Evolutionary conservation across 2,888 invertebrate genomes (phyloP).

Genomic region (Cataglyphis livida): DNA sequence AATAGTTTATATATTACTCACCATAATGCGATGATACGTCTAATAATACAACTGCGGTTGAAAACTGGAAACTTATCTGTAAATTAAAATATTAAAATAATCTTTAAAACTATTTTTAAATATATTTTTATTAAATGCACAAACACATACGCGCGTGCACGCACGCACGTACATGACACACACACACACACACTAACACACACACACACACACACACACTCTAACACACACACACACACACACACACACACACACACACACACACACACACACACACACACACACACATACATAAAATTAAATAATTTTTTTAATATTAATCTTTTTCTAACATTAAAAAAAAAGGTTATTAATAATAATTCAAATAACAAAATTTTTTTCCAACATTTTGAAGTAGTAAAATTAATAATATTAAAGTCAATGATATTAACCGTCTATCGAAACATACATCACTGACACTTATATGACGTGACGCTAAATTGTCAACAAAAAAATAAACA

Average conservation of each 20-base stretch:
- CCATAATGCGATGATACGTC: slow-evolving; percentile 25
- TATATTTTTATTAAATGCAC: not conserved
- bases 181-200: too few relatives aligned
- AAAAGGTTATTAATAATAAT: not conserved
- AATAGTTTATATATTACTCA: slow-evolving; percentile 14
- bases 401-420: slow-evolving; percentile 6
- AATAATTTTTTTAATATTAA: not conserved
- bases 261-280: too few relatives aligned
- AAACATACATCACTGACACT: too few relatives aligned
- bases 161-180: too few relatives aligned
- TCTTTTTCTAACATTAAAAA: not conserved
- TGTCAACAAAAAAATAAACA: not conserved
- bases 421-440: not conserved
- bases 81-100: slow-evolving; percentile 22
- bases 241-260: too few relatives aligned
- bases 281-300: not conserved
- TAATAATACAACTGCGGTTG: not conserved
- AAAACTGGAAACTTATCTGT: slow-evolving; percentile 18
- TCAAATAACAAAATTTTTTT: not conserved
- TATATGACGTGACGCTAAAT: not conserved
- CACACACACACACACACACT: too few relatives aligned
- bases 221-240: too few relatives aligned
- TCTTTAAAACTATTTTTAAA: slow-evolving; percentile 1
- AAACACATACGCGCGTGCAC: not conserved
- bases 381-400: not conserved